These are phyloP conservation scores for Brenthis ino DNA, from an alignment of 2,888 invertebrate genomes.

Conservation along the genomic window DNA sequence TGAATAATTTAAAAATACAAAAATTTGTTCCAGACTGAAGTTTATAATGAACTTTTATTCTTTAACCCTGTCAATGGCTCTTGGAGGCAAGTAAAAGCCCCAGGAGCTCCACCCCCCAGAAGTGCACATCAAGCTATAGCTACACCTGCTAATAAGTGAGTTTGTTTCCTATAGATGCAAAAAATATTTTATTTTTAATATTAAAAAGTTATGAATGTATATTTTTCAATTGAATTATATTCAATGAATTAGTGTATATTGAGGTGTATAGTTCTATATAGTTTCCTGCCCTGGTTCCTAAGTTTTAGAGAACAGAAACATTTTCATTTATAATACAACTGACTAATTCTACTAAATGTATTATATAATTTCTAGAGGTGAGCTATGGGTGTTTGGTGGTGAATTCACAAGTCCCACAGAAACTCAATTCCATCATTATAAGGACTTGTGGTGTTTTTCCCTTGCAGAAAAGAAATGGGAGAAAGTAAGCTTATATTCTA, in stretches of 20 bases:
- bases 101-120: constrained; percentile 93
- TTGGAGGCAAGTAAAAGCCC: constrained; percentile 91
- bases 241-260: too few relatives aligned
- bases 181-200: too few relatives aligned
- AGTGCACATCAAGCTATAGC: constrained; percentile 94
- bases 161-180: not conserved
- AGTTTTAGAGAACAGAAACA: too few relatives aligned
- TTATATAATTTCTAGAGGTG: constrained; percentile 58
- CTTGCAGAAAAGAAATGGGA: constrained; percentile 91
- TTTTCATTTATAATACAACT: too few relatives aligned
- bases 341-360: not conserved
- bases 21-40: constrained; percentile 82
- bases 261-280: too few relatives aligned
- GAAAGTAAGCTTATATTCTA: constrained; percentile 80
- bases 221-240: too few relatives aligned
- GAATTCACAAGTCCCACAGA: constrained; percentile 95
- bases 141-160: constrained; percentile 85
- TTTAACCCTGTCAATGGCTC: constrained; percentile 90
- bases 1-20: too few relatives aligned
- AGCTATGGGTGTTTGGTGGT: constrained; percentile 92
- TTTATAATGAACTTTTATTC: constrained; percentile 93
- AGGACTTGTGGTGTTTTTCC: constrained; percentile 94
- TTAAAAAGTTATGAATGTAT: too few relatives aligned
- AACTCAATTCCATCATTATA: constrained; percentile 96
- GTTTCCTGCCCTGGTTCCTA: too few relatives aligned